These are phyloP conservation scores for Amniataba percoides DNA, from an alignment of 2,797 vertebrate species.

Conservation along the genomic window DNA sequence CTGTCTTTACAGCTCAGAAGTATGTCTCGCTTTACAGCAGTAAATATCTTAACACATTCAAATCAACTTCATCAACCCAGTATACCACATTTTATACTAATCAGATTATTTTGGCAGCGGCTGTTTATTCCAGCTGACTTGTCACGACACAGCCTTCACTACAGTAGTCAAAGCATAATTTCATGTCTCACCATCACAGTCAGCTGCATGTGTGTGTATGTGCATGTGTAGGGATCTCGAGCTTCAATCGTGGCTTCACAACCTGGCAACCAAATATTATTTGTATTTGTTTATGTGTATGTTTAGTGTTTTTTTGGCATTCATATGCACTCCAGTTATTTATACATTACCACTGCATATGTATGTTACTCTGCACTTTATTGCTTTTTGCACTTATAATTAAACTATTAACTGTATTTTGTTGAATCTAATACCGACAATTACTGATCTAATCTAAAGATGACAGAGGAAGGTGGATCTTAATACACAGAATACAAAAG, in stretches of 20 bases:
- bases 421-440: no score
- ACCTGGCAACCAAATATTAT: not conserved
- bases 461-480: not conserved
- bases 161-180: not conserved
- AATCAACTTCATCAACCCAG: not conserved
- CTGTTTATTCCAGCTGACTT: not conserved
- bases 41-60: not conserved
- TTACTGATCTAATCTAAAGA: not conserved
- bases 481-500: not conserved
- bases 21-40: not conserved
- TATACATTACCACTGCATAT: no score
- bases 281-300: not conserved
- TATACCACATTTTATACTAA: not conserved
- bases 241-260: not conserved
- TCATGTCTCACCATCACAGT: not conserved
- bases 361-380: no score
- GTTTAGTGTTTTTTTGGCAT: not conserved
- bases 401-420: no score
- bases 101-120: not conserved
- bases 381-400: no score
- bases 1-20: not conserved
- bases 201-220: not conserved
- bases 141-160: not conserved
- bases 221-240: not conserved
- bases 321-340: no score